Conservation (phyloP, 2,113 vertebrate genomes). For the Poeciliopsis retropinna region DNA sequence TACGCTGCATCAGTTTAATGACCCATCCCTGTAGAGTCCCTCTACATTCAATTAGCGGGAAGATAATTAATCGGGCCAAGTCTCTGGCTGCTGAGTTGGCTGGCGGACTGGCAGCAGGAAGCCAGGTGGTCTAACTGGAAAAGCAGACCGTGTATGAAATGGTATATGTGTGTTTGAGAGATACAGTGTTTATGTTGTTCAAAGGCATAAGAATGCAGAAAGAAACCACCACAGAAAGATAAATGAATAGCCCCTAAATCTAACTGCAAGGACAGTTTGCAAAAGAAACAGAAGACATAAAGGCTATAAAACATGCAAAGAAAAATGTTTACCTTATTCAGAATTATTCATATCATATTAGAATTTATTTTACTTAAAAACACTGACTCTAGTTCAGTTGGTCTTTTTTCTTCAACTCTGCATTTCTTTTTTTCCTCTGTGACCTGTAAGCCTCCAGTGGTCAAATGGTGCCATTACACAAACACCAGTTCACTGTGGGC, state of each 20-base stretch:
- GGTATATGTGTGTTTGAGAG: slow-evolving; percentile 17
- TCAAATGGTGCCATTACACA: slow-evolving; percentile 60
- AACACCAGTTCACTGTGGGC: slow-evolving; percentile 32
- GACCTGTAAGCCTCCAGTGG: slow-evolving; percentile 76
- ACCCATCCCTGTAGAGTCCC: slow-evolving; percentile 80
- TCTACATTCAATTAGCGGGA: slow-evolving; percentile 82
- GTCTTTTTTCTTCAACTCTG: background rate
- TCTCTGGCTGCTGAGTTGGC: slow-evolving; percentile 71
- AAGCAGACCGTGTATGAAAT: background rate
- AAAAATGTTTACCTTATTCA: slow-evolving; percentile 11
- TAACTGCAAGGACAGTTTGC: slow-evolving; percentile 36
- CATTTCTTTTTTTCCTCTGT: slow-evolving; percentile 7
- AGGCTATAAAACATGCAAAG: slow-evolving; percentile 17
- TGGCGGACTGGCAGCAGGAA: slow-evolving; percentile 71
- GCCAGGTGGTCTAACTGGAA: slow-evolving; percentile 76
- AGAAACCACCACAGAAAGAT: background rate
- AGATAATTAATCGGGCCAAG: slow-evolving; percentile 82
- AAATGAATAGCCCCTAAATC: background rate
- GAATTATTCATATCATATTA: background rate
- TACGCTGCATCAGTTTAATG: slow-evolving; percentile 79
- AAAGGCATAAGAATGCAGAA: slow-evolving; percentile 39
- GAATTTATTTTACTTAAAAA: background rate
- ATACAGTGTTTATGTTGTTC: slow-evolving; percentile 19
- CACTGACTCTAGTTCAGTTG: slow-evolving; percentile 2
- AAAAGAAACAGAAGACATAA: slow-evolving; percentile 40